These are phyloP conservation scores for Corythornis vintsioides DNA, from an alignment of 2,113 vertebrate species.

Conservation along the genomic window DNA sequence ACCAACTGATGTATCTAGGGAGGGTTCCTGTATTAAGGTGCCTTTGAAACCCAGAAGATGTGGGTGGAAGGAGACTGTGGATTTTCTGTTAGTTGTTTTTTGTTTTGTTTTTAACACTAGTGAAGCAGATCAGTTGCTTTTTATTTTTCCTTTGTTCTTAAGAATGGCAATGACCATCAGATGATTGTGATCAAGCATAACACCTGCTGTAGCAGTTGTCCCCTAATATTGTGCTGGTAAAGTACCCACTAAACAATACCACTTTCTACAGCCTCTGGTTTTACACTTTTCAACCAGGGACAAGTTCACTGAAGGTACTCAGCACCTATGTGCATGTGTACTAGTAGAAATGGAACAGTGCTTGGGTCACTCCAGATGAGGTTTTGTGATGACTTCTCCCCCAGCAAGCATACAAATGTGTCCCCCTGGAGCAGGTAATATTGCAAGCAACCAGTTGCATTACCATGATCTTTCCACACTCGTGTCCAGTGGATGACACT, in stretches of 20 bases:
- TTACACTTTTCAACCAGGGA: neutral
- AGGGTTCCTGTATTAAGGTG: neutral
- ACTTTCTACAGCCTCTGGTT: neutral
- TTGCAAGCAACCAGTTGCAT: neutral
- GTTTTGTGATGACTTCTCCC: neutral
- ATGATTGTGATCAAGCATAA: neutral
- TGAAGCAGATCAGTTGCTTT: neutral
- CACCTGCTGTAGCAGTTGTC: neutral
- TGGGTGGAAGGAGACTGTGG: neutral
- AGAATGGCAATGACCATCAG: neutral
- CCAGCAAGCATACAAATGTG: neutral
- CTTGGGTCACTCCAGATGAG: neutral
- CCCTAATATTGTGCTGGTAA: neutral
- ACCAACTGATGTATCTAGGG: neutral
- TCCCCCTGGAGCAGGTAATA: neutral
- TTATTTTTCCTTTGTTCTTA: neutral
- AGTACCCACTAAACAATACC: neutral
- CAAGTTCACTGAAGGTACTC: neutral
- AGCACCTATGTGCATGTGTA: fast-evolving
- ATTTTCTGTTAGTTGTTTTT: neutral
- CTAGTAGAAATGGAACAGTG: neutral
- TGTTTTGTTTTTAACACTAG: no score
- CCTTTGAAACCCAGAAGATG: neutral
- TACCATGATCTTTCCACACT: neutral
- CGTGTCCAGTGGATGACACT: neutral